Percentiles rank a stretch among this genome's conserved stretches.
Evolutionary conservation across 2,888 invertebrate genomes (phyloP).

Genomic region (Rhyacophila evoluta): DNA sequence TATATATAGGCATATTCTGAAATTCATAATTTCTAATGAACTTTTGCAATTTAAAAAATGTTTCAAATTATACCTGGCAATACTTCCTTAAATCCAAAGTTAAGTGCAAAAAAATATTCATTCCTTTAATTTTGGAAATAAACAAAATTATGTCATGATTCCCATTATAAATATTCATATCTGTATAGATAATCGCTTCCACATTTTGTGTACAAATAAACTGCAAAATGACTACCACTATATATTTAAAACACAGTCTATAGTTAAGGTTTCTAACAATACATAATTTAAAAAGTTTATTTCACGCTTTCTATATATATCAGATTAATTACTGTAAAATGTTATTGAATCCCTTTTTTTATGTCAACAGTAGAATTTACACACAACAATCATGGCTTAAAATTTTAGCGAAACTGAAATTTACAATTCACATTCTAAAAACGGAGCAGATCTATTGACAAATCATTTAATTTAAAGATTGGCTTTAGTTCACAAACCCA

Average conservation of each 20-base stretch:
- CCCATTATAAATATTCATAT: not conserved
- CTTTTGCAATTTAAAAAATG: not conserved
- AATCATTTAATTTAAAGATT: no score
- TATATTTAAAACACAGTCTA: not conserved
- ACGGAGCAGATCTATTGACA: no score
- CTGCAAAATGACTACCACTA: not conserved
- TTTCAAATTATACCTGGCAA: not conserved
- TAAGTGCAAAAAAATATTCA: not conserved
- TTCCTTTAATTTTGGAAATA: not conserved
- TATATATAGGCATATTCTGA: slow-evolving; percentile 12
- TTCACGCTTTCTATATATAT: not conserved
- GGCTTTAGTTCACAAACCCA: no score
- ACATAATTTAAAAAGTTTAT: not conserved
- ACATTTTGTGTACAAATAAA: not conserved
- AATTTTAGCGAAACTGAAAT: no score
- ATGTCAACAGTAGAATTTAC: no score
- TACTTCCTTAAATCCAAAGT: not conserved
- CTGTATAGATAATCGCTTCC: not conserved
- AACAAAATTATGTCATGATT: not conserved
- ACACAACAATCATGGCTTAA: no score
- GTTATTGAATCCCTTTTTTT: not conserved
- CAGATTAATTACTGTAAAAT: no score
- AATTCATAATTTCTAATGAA: not conserved
- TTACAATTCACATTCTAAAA: no score
- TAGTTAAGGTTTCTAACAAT: not conserved